phyloP scores from a whole-genome alignment of 2,797 vertebrate genomes.

The Xyrichtys novacula region DNA sequence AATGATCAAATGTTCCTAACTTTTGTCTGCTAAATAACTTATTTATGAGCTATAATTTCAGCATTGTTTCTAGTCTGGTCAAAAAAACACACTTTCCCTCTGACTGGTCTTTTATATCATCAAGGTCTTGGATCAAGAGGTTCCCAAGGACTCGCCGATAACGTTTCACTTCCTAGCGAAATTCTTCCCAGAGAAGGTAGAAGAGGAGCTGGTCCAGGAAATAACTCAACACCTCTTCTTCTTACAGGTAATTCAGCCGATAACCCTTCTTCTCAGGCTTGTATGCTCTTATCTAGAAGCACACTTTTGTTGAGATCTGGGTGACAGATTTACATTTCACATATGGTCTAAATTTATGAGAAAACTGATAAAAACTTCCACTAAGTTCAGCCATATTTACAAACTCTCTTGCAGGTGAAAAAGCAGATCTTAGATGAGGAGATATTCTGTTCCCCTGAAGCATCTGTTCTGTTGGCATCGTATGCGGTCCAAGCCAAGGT shows the following conservation, averaged over 20 bases:
- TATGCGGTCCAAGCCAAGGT: constrained; percentile 97
- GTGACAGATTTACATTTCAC: neutral
- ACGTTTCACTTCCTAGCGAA: constrained; percentile 94
- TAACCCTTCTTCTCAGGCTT: neutral
- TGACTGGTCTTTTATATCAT: constrained; percentile 9
- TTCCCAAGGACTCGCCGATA: constrained; percentile 94
- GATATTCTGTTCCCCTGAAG: constrained; percentile 96
- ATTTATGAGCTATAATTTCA: neutral
- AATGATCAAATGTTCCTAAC: neutral
- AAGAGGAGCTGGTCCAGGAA: constrained; percentile 95
- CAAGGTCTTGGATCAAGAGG: constrained; percentile 95
- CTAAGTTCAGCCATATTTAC: neutral
- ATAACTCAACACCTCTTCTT: constrained; percentile 98
- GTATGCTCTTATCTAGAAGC: neutral
- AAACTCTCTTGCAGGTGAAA: constrained; percentile 87
- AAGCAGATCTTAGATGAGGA: constrained; percentile 96
- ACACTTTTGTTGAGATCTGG: neutral
- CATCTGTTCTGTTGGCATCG: constrained; percentile 92
- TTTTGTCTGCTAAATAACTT: neutral
- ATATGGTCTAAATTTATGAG: neutral
- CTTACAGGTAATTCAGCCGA: constrained; percentile 87
- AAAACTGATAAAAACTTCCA: neutral
- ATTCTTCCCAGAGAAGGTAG: constrained; percentile 96
- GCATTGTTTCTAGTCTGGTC: neutral
- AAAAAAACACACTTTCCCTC: neutral